A percentile compares a stretch with the other conserved stretches of the same genome.
These are phyloP conservation scores for Galagoides demidoff DNA, from an alignment of 2,797 vertebrate genomes.

Conservation along the genomic window DNA sequence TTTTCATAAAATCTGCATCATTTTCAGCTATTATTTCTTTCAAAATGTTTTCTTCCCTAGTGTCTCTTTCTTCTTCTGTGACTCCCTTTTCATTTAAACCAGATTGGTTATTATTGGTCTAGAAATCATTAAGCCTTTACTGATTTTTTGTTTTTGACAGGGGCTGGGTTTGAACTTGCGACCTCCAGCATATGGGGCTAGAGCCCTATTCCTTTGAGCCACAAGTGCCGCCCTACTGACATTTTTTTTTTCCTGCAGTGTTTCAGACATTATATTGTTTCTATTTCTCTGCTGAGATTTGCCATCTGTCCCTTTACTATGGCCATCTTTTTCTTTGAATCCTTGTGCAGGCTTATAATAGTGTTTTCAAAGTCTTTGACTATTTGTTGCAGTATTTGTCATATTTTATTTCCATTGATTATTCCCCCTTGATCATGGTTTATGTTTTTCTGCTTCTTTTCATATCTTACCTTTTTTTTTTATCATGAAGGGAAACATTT, in stretches of 20 bases:
- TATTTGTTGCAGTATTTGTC: neutral
- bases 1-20: neutral
- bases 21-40: neutral
- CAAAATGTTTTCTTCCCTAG: neutral
- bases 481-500: slow-evolving; percentile 9
- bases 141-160: too few species aligned
- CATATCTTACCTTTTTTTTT: neutral
- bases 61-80: neutral
- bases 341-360: neutral
- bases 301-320: neutral
- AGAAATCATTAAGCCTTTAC: neutral
- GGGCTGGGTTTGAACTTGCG: too few species aligned
- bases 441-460: neutral
- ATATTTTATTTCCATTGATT: neutral
- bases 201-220: too few species aligned
- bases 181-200: too few species aligned
- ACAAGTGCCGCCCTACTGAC: too few species aligned
- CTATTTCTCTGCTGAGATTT: neutral
- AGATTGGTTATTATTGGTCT: neutral
- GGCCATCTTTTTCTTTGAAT: neutral
- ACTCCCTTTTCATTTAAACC: neutral
- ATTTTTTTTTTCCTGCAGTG: neutral
- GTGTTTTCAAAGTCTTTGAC: neutral
- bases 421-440: neutral
- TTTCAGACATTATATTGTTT: neutral